Evolutionary conservation across 2,113 vertebrate genomes (phyloP).

Genomic region (Gasterosteus aculeatus): DNA sequence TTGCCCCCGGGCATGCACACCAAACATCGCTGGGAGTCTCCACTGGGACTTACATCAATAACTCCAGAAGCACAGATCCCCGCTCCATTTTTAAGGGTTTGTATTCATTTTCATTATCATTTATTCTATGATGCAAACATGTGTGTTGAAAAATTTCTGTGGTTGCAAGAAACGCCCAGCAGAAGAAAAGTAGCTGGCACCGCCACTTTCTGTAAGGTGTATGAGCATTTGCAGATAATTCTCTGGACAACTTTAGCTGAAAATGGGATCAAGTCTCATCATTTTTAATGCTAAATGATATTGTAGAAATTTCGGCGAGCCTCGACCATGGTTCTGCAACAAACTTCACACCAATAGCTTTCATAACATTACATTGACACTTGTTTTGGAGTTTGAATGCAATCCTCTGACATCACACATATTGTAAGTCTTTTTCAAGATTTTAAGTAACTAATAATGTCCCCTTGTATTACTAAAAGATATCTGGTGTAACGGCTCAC

Average conservation of each 20-base stretch:
- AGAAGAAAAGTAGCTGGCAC: slow-evolving; percentile 34
- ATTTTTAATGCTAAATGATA: slow-evolving; percentile 17
- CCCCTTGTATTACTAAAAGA: not conserved
- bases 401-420: not conserved
- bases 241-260: slow-evolving; percentile 8
- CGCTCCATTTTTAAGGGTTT: slow-evolving; percentile 23
- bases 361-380: not conserved
- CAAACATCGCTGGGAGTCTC: slow-evolving; percentile 50
- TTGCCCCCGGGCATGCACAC: slow-evolving; percentile 35
- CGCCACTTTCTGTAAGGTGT: slow-evolving; percentile 9
- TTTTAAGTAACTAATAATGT: not conserved
- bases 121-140: slow-evolving; percentile 42
- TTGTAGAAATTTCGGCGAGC: not conserved
- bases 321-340: not conserved
- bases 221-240: not conserved
- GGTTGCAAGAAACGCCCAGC: slow-evolving; percentile 54
- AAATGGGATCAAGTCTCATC: slow-evolving; percentile 8
- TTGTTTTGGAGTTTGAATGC: not conserved
- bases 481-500: not conserved
- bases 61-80: slow-evolving; percentile 38
- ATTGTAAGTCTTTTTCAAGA: not conserved
- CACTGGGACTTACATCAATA: slow-evolving; percentile 56
- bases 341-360: not conserved
- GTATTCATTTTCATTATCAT: slow-evolving; percentile 8
- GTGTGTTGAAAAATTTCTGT: slow-evolving; percentile 41